Evolutionary conservation across 2,888 invertebrate genomes (phyloP), one percentile per base, ranked within the genome.

Genomic region (Smittia sp.): DNA sequence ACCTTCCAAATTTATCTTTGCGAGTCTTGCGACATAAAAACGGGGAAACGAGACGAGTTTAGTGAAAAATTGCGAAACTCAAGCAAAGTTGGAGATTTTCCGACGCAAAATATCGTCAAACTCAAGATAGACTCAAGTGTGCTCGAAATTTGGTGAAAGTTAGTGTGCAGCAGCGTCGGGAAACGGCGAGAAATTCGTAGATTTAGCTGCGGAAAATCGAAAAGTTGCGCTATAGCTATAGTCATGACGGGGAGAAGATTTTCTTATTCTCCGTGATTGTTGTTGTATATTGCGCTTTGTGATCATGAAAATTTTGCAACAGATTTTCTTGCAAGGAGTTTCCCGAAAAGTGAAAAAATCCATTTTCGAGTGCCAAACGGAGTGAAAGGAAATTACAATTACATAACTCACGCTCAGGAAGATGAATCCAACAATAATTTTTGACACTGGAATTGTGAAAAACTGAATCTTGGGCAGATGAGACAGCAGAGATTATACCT

Each of bases 221-320:
- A 27, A 63, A 63, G 63, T 27, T 24, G 6, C 25, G 27, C 63
- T 27, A 27, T 27, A 58, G 20, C n/a, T 58, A 46, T 46, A 46
- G 22, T 58, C 24, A 63, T 63, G 63, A 63, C 63, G 63, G 63
- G 63, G 63, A 63, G 72, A 72, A 72, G 25, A 70, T 38, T 38
- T 39, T 58, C 39, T 39, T 66, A 18, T 72, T 63, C 63, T 63
- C 63, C 63, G 63, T 27, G 27, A 63, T 63, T 72, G 72, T 72
- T 72, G 72, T 72, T 72, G 72, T 72, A 72, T 39, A 72, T 72
- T 72, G 72, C 72, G 72, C 72, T 72, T 72, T 72, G 54, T 69
- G 69, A 52, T 69, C 69, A 69, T 72, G 58, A 62, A 72, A 58
- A 58, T 72, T 72, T 62, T 72, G 72, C 72, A 72, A 72, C 72